Percentiles rank a stretch among this genome's conserved stretches.
Evolutionary conservation across 2,888 invertebrate species (phyloP).

Genomic region (Aspidiotus rigidus): DNA sequence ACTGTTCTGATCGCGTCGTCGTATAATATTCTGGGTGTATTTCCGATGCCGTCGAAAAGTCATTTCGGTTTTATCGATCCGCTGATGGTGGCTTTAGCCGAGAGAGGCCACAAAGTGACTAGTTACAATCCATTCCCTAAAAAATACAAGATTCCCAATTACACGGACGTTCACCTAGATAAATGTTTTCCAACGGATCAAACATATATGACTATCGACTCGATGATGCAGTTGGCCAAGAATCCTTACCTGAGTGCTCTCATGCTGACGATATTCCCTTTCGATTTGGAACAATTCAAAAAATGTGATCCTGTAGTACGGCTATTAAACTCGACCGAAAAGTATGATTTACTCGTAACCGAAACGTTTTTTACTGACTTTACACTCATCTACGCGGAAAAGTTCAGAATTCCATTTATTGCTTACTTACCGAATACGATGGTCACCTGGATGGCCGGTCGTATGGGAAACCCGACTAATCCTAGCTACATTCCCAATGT

Average conservation of each 20-base stretch:
- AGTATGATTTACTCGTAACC: slow-evolving; percentile 38
- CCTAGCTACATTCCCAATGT: slow-evolving; percentile 40
- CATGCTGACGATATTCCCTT: background rate
- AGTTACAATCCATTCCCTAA: slow-evolving; percentile 29
- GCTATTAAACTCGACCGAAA: slow-evolving; percentile 1
- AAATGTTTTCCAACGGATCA: background rate
- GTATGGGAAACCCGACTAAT: slow-evolving; percentile 37
- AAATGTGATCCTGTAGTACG: slow-evolving; percentile 14
- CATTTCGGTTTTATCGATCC: slow-evolving; percentile 33
- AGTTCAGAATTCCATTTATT: slow-evolving; percentile 37
- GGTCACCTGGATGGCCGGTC: slow-evolving; percentile 36
- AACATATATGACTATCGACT: background rate
- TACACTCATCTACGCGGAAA: slow-evolving; percentile 36
- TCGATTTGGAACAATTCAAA: background rate
- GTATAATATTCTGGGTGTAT: slow-evolving; percentile 31
- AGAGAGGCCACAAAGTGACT: slow-evolving; percentile 32
- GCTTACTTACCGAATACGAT: slow-evolving; percentile 36
- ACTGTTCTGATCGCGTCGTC: background rate
- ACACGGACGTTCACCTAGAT: slow-evolving; percentile 13
- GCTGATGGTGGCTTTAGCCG: slow-evolving; percentile 25
- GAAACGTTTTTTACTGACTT: slow-evolving; percentile 38
- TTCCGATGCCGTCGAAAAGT: slow-evolving; percentile 33
- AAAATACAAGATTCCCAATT: slow-evolving; percentile 13
- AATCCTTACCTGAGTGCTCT: background rate
- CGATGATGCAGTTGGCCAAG: background rate